Percentiles rank a stretch among this genome's conserved stretches.
These are phyloP conservation scores for Sycophila texana DNA, from an alignment of 2,888 invertebrate species.

Conservation along the genomic window DNA sequence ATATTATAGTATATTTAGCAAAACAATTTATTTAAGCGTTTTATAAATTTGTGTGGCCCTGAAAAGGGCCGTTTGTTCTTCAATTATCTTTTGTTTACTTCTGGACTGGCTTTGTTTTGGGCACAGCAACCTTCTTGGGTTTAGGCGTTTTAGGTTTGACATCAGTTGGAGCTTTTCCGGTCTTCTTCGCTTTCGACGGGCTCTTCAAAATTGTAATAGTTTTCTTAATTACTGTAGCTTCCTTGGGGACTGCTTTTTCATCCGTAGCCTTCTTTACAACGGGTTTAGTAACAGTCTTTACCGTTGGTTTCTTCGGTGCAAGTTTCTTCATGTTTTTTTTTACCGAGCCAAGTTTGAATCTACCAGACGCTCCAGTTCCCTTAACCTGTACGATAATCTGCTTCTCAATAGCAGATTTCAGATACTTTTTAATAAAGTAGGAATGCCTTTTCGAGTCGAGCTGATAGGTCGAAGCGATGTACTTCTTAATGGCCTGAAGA, in stretches of 20 bases:
- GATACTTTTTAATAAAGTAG: background rate
- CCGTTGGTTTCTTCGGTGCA: background rate
- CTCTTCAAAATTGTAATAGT: background rate
- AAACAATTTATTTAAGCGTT: no score
- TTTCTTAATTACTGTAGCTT: background rate
- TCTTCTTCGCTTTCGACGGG: background rate
- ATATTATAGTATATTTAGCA: no score
- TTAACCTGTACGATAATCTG: background rate
- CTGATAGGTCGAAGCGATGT: background rate
- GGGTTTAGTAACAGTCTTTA: background rate
- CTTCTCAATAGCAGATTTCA: background rate
- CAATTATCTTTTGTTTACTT: background rate
- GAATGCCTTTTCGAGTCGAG: background rate
- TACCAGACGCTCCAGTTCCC: background rate
- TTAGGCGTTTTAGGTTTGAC: no score
- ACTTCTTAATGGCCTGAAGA: background rate
- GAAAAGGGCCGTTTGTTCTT: background rate
- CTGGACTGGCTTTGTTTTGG: background rate
- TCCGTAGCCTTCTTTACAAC: background rate
- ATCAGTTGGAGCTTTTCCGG: background rate
- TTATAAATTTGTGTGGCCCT: background rate
- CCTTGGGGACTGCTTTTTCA: background rate
- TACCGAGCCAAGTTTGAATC: background rate
- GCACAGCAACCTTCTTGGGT: background rate
- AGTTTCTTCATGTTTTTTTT: background rate